phyloP scores from a whole-genome alignment of 2,113 vertebrate species.

The Saguinus imperator region DNA sequence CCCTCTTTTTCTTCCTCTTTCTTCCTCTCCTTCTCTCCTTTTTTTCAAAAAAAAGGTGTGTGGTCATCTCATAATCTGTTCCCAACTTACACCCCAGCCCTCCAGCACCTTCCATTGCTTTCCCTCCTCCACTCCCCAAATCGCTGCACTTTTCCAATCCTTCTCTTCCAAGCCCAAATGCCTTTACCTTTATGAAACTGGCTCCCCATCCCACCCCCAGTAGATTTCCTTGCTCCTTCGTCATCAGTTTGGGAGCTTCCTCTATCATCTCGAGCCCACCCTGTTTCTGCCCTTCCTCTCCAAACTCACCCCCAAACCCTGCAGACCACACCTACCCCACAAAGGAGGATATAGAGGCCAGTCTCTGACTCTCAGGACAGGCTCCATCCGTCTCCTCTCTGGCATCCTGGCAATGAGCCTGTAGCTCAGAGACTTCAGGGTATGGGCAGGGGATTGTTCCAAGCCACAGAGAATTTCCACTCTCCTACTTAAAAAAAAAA shows the following conservation, averaged over 20 bases:
- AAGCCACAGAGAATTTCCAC: too few species aligned
- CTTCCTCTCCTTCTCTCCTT: too few species aligned
- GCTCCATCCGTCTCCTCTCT: neutral
- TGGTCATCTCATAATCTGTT: neutral
- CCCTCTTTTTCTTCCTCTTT: too few species aligned
- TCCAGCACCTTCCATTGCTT: neutral
- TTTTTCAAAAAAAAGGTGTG: neutral
- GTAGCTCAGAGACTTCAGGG: neutral
- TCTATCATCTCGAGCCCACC: neutral
- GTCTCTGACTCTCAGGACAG: neutral
- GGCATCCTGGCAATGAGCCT: neutral
- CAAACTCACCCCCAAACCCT: neutral
- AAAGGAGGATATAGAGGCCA: too few species aligned
- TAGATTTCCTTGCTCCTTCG: neutral
- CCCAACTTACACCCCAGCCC: rapidly evolving
- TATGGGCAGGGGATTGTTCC: rapidly evolving
- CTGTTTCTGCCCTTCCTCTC: rapidly evolving
- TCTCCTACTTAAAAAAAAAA: neutral
- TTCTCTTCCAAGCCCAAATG: neutral
- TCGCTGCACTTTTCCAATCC: too few species aligned
- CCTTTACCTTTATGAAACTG: neutral
- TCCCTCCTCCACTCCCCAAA: rapidly evolving
- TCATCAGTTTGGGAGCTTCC: neutral
- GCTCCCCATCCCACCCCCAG: rapidly evolving
- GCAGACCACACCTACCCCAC: neutral